Conservation (phyloP, 2,113 vertebrate species). For the Podarcis raffonei region DNA sequence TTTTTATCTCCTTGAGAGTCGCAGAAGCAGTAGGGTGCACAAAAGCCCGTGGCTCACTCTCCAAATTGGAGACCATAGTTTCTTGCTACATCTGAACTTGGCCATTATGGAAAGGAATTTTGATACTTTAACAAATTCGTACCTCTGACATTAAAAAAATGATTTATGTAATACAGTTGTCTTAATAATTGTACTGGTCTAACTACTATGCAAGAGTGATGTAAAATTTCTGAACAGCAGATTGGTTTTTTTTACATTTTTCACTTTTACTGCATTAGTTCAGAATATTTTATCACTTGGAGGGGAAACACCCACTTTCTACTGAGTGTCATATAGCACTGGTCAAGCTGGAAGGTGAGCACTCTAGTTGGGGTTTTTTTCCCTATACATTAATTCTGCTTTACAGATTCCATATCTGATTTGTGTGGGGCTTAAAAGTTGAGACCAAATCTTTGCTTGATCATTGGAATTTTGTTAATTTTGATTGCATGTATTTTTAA, state of each 20-base stretch:
- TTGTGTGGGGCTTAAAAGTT: slow-evolving; percentile 56
- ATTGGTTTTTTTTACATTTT: slow-evolving; percentile 49
- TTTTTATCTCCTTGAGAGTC: too few relatives aligned
- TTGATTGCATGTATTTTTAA: slow-evolving; percentile 82
- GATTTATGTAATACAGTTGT: slow-evolving; percentile 43
- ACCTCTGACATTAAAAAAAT: background rate
- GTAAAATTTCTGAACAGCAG: slow-evolving; percentile 56
- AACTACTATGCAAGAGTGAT: slow-evolving; percentile 55
- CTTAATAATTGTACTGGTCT: slow-evolving; percentile 76
- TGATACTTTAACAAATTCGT: background rate
- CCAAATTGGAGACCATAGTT: background rate
- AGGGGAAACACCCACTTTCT: slow-evolving; percentile 41
- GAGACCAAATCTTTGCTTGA: slow-evolving; percentile 76
- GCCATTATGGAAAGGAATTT: slow-evolving; percentile 39
- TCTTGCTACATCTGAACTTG: background rate
- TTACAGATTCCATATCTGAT: slow-evolving; percentile 47
- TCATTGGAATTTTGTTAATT: slow-evolving; percentile 75
- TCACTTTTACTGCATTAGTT: slow-evolving; percentile 44
- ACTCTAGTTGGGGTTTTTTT: slow-evolving; percentile 30
- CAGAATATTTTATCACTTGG: slow-evolving; percentile 47
- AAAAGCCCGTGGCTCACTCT: background rate
- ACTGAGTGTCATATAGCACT: slow-evolving; percentile 58
- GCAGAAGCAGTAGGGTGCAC: too few relatives aligned
- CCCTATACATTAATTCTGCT: slow-evolving; percentile 27
- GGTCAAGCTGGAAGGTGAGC: slow-evolving; percentile 64